Conservation (phyloP, 2,797 vertebrate genomes). For the Antennarius maculatus region DNA sequence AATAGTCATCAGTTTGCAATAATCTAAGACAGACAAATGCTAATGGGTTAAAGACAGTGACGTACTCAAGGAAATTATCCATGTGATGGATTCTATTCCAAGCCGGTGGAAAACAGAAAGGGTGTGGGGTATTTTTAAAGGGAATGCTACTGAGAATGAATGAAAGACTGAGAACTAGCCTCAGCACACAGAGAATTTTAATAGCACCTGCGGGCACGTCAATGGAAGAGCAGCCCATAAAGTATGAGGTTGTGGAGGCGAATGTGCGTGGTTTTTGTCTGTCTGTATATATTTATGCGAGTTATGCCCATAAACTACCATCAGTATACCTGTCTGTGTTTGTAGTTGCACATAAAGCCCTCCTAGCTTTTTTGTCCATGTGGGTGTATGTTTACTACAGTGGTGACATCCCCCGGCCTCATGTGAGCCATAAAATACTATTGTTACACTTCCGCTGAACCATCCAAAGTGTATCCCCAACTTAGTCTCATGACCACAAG, state of each 20-base stretch:
- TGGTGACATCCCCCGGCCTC: conserved; percentile 39
- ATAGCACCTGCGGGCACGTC: conserved; percentile 69
- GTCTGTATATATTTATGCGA: conserved; percentile 41
- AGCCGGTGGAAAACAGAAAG: conserved; percentile 58
- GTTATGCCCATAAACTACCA: conserved; percentile 61
- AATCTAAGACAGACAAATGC: conserved; percentile 60
- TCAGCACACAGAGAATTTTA: conserved; percentile 72
- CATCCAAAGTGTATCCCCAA: conserved; percentile 45
- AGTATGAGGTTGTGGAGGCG: conserved; percentile 36
- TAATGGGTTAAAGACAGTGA: conserved; percentile 59
- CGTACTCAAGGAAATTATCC: conserved; percentile 19
- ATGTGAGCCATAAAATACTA: conserved; percentile 63
- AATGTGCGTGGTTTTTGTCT: conserved; percentile 33
- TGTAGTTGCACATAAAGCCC: conserved; percentile 49
- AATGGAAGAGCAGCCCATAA: conserved; percentile 77
- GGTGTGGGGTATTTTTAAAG: conserved; percentile 63
- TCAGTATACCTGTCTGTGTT: conserved; percentile 59
- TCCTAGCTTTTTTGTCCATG: conserved; percentile 41
- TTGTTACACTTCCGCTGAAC: conserved; percentile 63
- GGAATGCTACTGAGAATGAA: conserved; percentile 63
- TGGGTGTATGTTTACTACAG: conserved; percentile 64
- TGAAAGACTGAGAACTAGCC: conserved; percentile 58
- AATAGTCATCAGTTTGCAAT: conserved; percentile 62
- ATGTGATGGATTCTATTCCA: conserved; percentile 59
- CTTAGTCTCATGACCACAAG: conserved; percentile 38